Evolutionary conservation across 1,140 invertebrate genomes (phyloP), one percentile per base, ranked within the genome.

Genomic region (Belonocnema kinseyi): DNA sequence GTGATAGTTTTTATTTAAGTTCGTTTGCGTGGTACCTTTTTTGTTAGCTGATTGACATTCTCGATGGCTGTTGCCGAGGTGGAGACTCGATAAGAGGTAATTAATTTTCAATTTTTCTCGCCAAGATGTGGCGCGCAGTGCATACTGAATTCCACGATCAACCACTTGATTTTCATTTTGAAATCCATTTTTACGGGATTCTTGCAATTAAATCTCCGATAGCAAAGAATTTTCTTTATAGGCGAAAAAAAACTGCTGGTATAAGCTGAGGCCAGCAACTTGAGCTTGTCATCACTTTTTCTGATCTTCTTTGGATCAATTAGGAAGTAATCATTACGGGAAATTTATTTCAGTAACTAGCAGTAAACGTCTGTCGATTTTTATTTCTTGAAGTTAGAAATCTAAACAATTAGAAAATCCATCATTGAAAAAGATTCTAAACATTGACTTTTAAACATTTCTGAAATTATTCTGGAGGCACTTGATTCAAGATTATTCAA

Each of bases 11-110:
- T 10, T 54, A 1, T 14, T 19, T 19, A 54, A 54, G 40, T 46
- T 46, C 10, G 40, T 46, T 33, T 33, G 17, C 17, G 52, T n/a
- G 13, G 10, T 54, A 17, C 11, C 17, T n/a, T 54, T 54, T 54
- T 54, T 54, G 53, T 54, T n/a, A 54, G 17, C 17, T 54, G 53
- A 54, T 54, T 54, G 53, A 54, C 53, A 54, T n/a, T 54, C 17
- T 54, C 7, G 53, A 19, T 54, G 17, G 53, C 53, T 17, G 16
- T 16, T 12, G 6, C 10, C 17, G 17, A 54, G n/a, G 53, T 54
- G 53, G 17, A 54, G 53, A 19, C n/a, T 19, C 53, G 53, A 54
- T 54, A 54, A 54, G 53, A 54, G 53, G 53, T 54, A 54, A 54
- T 54, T 54, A 54, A 54, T 17, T 54, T 17, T 5, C 16, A 1